phyloP scores from a whole-genome alignment of 2,113 vertebrate species.

The Pteronura brasiliensis region DNA sequence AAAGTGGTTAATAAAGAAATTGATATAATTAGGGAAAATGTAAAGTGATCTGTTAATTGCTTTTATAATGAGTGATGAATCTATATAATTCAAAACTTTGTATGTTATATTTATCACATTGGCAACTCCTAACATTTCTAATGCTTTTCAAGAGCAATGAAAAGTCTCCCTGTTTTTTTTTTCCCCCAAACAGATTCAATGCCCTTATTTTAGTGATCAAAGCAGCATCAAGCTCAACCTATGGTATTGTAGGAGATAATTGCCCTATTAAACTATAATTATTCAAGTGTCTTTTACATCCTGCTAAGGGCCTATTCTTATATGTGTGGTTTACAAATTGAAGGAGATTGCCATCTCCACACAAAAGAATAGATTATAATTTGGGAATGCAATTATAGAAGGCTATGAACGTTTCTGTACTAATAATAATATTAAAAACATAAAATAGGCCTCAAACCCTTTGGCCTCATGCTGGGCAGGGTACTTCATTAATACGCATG shows the following conservation, averaged over 20 bases:
- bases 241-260: slow-evolving; percentile 3
- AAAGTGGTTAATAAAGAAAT: not conserved
- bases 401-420: not conserved
- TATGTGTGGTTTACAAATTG: not conserved
- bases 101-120: not conserved
- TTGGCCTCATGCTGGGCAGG: not conserved
- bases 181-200: not conserved
- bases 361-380: slow-evolving; percentile 4
- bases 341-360: slow-evolving; percentile 13
- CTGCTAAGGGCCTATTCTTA: not conserved
- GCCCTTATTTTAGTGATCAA: slow-evolving; percentile 11
- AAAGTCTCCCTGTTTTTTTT: not conserved
- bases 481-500: not conserved
- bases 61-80: not conserved
- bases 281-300: not conserved
- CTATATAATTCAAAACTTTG: slow-evolving; percentile 1
- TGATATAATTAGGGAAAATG: not conserved
- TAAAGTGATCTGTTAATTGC: slow-evolving; percentile 2
- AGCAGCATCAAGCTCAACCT: not conserved
- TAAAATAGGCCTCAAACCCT: not conserved
- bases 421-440: slow-evolving; percentile 26
- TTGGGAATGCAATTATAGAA: not conserved
- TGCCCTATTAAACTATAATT: slow-evolving; percentile 35
- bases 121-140: not conserved
- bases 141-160: not conserved